Conservation (phyloP, 2,797 vertebrate species). For the Geotria australis region DNA sequence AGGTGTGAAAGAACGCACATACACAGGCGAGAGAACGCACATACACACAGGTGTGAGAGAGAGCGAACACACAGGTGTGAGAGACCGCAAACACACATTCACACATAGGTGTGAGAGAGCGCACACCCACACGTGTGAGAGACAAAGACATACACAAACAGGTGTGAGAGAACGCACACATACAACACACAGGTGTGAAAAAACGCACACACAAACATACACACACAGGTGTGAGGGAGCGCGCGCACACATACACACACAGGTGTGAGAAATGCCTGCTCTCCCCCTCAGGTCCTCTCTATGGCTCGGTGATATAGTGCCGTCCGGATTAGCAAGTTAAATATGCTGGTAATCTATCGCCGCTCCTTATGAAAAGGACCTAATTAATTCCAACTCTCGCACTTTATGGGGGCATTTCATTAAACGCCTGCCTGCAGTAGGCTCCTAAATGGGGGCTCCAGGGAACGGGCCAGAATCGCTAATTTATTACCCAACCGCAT, state of each 20-base stretch:
- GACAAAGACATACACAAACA: background rate
- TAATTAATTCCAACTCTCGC: background rate
- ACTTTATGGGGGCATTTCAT: background rate
- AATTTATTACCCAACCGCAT: background rate
- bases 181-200: too few relatives aligned
- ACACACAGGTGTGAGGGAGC: too few relatives aligned
- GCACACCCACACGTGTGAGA: too few relatives aligned
- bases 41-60: too few relatives aligned
- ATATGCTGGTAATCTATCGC: background rate
- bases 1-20: too few relatives aligned
- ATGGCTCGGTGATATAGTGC: background rate
- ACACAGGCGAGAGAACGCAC: too few relatives aligned
- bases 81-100: too few relatives aligned
- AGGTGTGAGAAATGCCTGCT: background rate
- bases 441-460: background rate
- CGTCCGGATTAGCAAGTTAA: background rate
- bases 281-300: too few relatives aligned
- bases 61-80: too few relatives aligned
- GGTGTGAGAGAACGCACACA: background rate
- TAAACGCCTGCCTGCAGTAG: background rate
- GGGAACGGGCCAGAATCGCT: background rate
- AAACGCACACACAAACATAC: too few relatives aligned
- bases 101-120: too few relatives aligned
- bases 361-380: background rate
- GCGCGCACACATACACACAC: background rate